Evolutionary conservation across 2,113 vertebrate genomes (phyloP), one percentile per base, ranked within the genome.

Genomic region (Phylloscopus trochilus): DNA sequence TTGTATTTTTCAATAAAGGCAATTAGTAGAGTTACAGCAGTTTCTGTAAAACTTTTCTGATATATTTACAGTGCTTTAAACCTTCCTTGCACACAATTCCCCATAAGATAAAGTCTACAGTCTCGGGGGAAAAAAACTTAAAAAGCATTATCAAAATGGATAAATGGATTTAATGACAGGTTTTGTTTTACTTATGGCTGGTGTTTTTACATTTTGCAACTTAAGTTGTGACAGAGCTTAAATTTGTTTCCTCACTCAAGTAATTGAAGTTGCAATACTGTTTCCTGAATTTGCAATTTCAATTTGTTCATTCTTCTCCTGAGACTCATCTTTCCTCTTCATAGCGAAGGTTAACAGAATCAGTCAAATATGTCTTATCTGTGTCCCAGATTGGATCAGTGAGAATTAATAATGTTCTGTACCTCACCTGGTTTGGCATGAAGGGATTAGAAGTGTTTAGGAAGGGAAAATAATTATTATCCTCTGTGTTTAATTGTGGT

Each of bases 231-330:
- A 97, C 96, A 96, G 90, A 89, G 72, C 80, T 87, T 82, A 69
- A 59, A 80, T 93, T 97, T 91, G 85, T 87, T 92, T 84, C 87
- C 91, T 90, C 89, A 85, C 43, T 82, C 75, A 84, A 82, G 75
- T 94, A 82, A 96, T 95, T 97, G 62, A 95, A 89, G 90, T 91
- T 96, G 85, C 88, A 93, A 92, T 93, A 82, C 83, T 89, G 49
- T 80, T 95, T 96, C 96, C 96, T 93, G 93, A 93, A 86, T 82
- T 94, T 97, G 70, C 77, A 94, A 96, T 58, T 95, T 96, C 82
- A 91, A 92, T 93, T 92, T 88, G 89, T 83, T 97, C 95, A 90
- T 90, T 97, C 73, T 94, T 94, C 80, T 90, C 86, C 87, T 43
- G 70, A 90, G 64, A 53, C 81, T 92, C 85, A 89, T 93, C 91